Conservation (phyloP, 2,113 vertebrate species). For the Lepus americanus region DNA sequence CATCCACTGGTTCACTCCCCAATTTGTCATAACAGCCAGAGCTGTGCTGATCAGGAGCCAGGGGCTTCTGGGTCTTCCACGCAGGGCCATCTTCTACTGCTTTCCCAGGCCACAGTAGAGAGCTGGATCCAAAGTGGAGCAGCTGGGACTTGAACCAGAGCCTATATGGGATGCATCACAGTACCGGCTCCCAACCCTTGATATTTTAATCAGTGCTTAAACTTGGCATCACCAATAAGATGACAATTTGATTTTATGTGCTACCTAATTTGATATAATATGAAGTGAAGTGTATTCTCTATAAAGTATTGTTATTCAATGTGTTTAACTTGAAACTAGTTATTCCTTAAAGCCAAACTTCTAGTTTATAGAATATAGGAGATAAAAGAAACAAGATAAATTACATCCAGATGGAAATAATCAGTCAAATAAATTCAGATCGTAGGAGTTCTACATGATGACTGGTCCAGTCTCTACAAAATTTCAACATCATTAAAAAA, state of each 20-base stretch:
- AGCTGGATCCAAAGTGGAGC: too few species aligned
- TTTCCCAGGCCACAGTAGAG: too few species aligned
- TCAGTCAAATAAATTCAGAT: slow-evolving; percentile 46
- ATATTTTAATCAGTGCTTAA: not conserved
- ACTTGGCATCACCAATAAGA: not conserved
- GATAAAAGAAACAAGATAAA: slow-evolving; percentile 47
- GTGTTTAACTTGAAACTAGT: slow-evolving; percentile 52
- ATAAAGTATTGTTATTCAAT: not conserved
- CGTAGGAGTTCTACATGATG: not conserved
- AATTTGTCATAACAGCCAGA: too few species aligned
- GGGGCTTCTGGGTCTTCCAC: too few species aligned
- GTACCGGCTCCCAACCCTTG: not conserved
- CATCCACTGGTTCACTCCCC: too few species aligned
- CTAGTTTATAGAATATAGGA: slow-evolving; percentile 1
- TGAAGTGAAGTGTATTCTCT: not conserved
- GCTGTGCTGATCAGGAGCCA: too few species aligned
- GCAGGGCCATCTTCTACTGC: too few species aligned
- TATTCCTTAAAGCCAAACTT: slow-evolving; percentile 41
- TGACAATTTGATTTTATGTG: not conserved
- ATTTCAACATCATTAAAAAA: slow-evolving; percentile 36
- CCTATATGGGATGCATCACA: too few species aligned
- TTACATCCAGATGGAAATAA: slow-evolving; percentile 32
- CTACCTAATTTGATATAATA: not conserved
- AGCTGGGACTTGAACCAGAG: too few species aligned
- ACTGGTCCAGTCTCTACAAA: slow-evolving; percentile 9